Base-by-base conservation (phyloP, 2,888 invertebrate species). In the Chymomyza caudatula region DNA sequence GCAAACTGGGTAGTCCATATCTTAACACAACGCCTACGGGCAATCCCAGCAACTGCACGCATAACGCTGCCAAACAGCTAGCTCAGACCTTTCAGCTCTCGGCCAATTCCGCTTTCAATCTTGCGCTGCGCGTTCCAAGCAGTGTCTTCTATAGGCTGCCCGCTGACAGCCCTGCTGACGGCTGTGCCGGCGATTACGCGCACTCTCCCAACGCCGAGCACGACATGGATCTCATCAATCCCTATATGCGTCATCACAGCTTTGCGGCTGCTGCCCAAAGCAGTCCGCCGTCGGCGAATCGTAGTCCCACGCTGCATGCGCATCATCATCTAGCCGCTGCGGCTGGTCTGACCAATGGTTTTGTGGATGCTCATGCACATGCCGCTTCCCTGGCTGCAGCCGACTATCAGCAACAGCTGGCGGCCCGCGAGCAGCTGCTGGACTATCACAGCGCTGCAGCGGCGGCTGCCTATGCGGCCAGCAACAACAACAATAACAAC, bases 1-100 rank as follows among this genome's bases (percentile, higher is more conserved):
- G 29, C 86, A 90, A 88, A 88, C 90, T 90, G 90, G 90, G 90
- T 90, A 90, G 90, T 88, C 90, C 90, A 78, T 90, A 88, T 75
- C 83, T 90, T 74, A 85, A 84, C 64, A 66, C 76, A 64, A 86
- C 87, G 82, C 86, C 88, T 76, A 86, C 89, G 90, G 90, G 89
- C 89, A 56, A 89, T 75, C 69, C 70, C 76, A 63, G 68, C 67
- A 67, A 80, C 62, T 17, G 63, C 69, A 52, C 55, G 58, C 65
- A 61, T n/a, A 54, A 56, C 54, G 70, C 70, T 43, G 70, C 81
- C 68, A 81, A 86, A 47, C 86, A 81, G 60, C 63, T 81, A 4
- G 76, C 77, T 25, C 87, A 85, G 55, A 73, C 87, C 19, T 87
- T 89, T 66, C 86, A 89, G 54, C 78, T 90, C 17, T 88, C 90